Evolutionary conservation across 2,888 invertebrate species (phyloP).

Genomic region (Stenolophus ochropezus): DNA sequence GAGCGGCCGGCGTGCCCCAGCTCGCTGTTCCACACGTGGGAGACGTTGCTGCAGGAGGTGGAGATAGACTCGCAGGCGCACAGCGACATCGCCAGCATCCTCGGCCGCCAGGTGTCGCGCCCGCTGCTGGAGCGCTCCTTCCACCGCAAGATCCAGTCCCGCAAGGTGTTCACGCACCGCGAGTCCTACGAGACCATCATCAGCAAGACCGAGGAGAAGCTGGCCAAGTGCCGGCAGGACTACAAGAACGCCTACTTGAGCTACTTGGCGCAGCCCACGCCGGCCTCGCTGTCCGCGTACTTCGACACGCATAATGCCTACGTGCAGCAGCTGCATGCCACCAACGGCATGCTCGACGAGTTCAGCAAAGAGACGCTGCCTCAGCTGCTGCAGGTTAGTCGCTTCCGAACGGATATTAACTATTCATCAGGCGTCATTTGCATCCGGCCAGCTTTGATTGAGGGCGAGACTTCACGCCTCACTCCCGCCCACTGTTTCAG

Average conservation of each 20-base stretch:
- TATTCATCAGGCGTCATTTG: slow-evolving; percentile 37
- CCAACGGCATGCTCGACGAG: slow-evolving; percentile 94
- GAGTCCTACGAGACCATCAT: slow-evolving; percentile 93
- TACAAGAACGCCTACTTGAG: slow-evolving; percentile 90
- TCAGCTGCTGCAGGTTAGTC: slow-evolving; percentile 84
- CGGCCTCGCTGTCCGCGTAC: slow-evolving; percentile 83
- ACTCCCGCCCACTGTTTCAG: not conserved
- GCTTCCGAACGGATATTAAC: slow-evolving; percentile 29
- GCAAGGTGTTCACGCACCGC: slow-evolving; percentile 92
- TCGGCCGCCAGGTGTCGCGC: slow-evolving; percentile 85
- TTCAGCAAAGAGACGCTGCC: slow-evolving; percentile 92
- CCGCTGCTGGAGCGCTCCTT: slow-evolving; percentile 91
- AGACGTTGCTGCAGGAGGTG: slow-evolving; percentile 91
- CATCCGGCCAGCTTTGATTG: slow-evolving; percentile 9
- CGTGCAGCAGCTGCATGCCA: slow-evolving; percentile 93
- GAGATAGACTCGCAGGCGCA: slow-evolving; percentile 92
- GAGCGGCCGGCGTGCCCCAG: slow-evolving; percentile 88
- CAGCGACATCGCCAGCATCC: slow-evolving; percentile 87
- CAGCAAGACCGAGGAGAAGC: slow-evolving; percentile 87
- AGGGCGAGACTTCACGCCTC: not conserved
- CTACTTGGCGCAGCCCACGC: slow-evolving; percentile 84
- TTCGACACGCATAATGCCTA: slow-evolving; percentile 95
- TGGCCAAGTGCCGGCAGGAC: slow-evolving; percentile 87
- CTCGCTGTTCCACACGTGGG: slow-evolving; percentile 93
- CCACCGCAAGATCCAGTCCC: slow-evolving; percentile 91